phyloP scores from a whole-genome alignment of 2,888 invertebrate species.

The Meganola albula region DNA sequence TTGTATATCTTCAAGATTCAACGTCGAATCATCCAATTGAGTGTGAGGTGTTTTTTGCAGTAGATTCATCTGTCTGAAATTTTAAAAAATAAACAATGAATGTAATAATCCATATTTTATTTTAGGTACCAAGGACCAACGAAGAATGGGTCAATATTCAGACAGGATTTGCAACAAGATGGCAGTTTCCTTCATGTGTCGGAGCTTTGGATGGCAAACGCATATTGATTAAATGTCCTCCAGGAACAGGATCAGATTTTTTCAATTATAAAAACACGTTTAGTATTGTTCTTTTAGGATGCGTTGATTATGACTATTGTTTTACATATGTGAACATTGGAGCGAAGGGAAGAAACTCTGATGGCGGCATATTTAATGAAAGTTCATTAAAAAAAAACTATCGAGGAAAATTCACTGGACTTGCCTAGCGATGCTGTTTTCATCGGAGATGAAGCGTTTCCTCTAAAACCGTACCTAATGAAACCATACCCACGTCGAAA shows the following conservation, averaged over 20 bases:
- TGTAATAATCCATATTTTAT: slow-evolving; percentile 2
- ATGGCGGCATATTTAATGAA: slow-evolving; percentile 17
- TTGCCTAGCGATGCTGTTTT: neutral
- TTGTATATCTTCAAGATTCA: slow-evolving; percentile 8
- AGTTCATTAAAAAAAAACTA: slow-evolving; percentile 7
- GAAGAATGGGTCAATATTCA: neutral
- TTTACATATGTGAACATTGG: slow-evolving; percentile 19
- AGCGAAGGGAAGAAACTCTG: slow-evolving; percentile 16
- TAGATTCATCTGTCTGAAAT: slow-evolving; percentile 4
- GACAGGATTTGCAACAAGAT: neutral
- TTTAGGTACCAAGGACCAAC: slow-evolving; percentile 7
- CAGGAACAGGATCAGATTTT: slow-evolving; percentile 5
- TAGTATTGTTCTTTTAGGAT: slow-evolving; percentile 15
- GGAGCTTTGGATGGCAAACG: slow-evolving; percentile 13
- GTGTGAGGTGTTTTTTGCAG: slow-evolving; percentile 4
- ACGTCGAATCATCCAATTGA: slow-evolving; percentile 5
- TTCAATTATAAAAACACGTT: slow-evolving; percentile 10
- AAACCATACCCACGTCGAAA: slow-evolving; percentile 3
- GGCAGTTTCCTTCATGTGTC: slow-evolving; percentile 8
- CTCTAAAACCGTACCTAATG: slow-evolving; percentile 1
- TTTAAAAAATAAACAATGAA: neutral
- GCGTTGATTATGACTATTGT: slow-evolving; percentile 17
- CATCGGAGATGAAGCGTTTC: slow-evolving; percentile 2
- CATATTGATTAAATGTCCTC: slow-evolving; percentile 6
- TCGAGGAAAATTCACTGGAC: neutral